A percentile compares a stretch with the other conserved stretches of the same genome.
Conservation (phyloP, 2,888 invertebrate genomes). For the Leptinotarsa tumamoca region DNA sequence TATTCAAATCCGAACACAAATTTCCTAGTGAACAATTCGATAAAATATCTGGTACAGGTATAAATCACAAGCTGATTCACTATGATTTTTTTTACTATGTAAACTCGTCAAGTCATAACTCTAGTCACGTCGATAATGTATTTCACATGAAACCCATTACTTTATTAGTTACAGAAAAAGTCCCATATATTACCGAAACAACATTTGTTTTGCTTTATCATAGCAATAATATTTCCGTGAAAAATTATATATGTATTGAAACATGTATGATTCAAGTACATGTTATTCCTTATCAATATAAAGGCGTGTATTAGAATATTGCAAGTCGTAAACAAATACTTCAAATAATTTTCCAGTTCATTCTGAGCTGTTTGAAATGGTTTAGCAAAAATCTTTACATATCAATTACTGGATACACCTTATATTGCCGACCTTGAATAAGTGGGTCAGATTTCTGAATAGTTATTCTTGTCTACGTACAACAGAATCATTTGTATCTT, state of each 20-base stretch:
- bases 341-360: neutral
- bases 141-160: neutral
- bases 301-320: neutral
- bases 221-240: neutral
- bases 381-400: neutral
- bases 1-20: no score
- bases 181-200: neutral
- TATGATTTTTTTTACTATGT: no score
- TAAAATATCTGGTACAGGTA: no score
- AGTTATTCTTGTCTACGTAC: neutral
- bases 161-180: neutral
- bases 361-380: neutral
- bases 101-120: no score
- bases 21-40: no score
- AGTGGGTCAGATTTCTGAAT: constrained; percentile 25
- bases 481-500: neutral
- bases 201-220: neutral
- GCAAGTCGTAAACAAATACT: neutral
- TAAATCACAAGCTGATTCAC: no score
- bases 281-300: neutral
- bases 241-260: neutral
- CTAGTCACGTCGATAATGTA: neutral
- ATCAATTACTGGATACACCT: neutral
- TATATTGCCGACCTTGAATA: neutral
- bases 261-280: neutral